Evolutionary conservation across 2,113 vertebrate species (phyloP).

Genomic region (Haemorhous mexicanus): DNA sequence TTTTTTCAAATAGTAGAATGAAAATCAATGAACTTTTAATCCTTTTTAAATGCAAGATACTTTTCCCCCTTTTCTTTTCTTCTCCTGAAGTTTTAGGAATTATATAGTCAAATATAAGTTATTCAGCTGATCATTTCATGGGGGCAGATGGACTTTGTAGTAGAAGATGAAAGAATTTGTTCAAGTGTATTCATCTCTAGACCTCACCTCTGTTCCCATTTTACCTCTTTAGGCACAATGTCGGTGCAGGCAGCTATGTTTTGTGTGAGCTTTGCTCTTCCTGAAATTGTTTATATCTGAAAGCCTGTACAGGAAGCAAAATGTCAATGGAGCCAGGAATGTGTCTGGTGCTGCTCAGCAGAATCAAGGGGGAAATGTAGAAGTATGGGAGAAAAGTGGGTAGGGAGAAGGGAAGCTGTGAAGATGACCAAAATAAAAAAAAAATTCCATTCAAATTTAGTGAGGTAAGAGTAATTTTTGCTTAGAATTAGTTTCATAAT

Average conservation of each 20-base stretch:
- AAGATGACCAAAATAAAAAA: neutral
- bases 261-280: neutral
- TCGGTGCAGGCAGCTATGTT: neutral
- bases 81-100: neutral
- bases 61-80: neutral
- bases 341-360: neutral
- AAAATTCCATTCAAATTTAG: neutral
- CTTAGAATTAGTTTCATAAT: neutral
- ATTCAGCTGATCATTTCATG: neutral
- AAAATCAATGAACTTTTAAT: neutral
- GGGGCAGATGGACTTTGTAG: neutral
- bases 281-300: neutral
- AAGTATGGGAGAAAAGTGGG: neutral
- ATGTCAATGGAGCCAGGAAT: neutral
- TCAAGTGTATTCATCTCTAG: neutral
- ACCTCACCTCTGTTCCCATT: neutral
- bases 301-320: neutral
- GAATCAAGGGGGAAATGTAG: neutral
- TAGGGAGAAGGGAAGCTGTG: neutral
- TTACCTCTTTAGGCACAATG: neutral
- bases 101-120: neutral
- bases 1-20: neutral
- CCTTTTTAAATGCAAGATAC: neutral
- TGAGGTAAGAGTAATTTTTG: neutral
- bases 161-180: neutral